Conservation (phyloP, 1,140 invertebrate genomes). For the Dufourea novaeangliae region DNA sequence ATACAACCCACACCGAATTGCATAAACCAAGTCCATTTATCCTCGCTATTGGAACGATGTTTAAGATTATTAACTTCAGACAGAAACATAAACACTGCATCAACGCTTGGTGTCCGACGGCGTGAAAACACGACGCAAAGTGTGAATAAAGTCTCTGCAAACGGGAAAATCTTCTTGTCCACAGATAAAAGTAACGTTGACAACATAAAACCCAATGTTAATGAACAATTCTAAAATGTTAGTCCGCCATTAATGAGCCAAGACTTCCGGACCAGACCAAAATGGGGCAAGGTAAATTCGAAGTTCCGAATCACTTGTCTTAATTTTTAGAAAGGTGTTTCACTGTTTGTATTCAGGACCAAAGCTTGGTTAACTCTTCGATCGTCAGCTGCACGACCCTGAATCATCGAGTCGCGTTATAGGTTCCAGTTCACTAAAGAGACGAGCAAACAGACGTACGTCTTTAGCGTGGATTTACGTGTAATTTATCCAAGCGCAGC, state of each 20-base stretch:
- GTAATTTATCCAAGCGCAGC: background rate
- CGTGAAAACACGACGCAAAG: background rate
- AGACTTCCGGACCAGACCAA: no score
- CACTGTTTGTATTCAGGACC: background rate
- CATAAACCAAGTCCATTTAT: background rate
- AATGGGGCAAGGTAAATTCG: no score
- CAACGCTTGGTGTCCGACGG: no score
- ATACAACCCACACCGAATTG: background rate
- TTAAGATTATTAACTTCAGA: background rate
- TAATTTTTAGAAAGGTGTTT: no score
- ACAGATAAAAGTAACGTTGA: background rate
- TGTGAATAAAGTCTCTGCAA: background rate
- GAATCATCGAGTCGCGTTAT: background rate
- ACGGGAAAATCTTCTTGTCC: background rate
- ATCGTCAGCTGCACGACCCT: background rate
- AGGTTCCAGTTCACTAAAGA: background rate
- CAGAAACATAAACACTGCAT: background rate
- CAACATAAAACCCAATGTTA: no score
- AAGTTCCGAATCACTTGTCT: no score
- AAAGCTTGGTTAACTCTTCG: background rate
- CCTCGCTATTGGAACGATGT: background rate
- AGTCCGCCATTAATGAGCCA: no score
- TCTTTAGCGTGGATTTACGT: background rate
- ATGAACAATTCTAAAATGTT: no score
- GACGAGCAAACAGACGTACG: background rate